Base-by-base conservation (phyloP, 2,113 vertebrate genomes). In the Propithecus coquereli region DNA sequence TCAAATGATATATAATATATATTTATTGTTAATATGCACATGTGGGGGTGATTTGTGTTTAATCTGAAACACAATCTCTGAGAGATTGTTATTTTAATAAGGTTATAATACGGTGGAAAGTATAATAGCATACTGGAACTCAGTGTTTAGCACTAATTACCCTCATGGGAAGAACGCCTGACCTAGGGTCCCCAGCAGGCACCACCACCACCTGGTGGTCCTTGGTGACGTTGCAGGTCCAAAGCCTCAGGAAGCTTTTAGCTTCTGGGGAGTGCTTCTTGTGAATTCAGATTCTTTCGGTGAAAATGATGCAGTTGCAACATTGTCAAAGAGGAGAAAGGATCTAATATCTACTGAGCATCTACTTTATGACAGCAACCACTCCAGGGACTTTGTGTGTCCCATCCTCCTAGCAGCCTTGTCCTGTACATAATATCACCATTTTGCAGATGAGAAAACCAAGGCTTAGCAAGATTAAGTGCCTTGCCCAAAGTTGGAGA, bases 181-280 rank as follows among this genome's bases (percentile, higher is more conserved):
- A 83, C 73, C 85, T 70, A 16, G n/a, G 77, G 90, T 68, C 82
- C 93, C 63, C 80, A 47, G 80, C 34, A 81, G 57, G 66, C 82
- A 86, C 79, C 90, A 93, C 77, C 34, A 90, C 94, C 86, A 96
- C 84, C 96, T 90, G 76, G 81, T 95, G 97, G 96, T 68, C n/a
- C 57, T 61, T 23, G 77, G 40, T 71, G 88, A 83, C 0, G 45
- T 10, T 92, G 95, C 94, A 87, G 71, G 73, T 43, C 57, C 27
- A 9, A 45, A 30, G 40, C 2, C 76, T 88, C 17, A 23, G 59
- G 50, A 82, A 70, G 68, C 25, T 12, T 66, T 45, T 65, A 45
- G n/a, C 8, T 71, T 89, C 68, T 18, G 61, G 70, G 27, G 40
- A 61, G 40, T 13, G 40, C 8, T 93, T 79, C 83, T 70, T 79